Conservation (phyloP, 1,140 invertebrate genomes). For the Phymastichus coffea region DNA sequence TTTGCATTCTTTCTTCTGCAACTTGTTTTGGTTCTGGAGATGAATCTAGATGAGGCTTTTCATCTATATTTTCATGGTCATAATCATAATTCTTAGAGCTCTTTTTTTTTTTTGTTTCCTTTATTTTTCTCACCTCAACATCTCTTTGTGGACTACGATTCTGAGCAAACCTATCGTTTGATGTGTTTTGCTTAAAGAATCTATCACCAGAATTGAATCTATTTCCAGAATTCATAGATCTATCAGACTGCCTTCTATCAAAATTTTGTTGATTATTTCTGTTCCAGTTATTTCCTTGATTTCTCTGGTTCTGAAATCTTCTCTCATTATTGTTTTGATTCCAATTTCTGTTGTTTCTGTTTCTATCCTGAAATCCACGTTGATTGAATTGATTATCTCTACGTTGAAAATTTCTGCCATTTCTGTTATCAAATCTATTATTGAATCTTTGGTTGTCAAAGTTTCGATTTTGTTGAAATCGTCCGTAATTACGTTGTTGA, state of each 20-base stretch:
- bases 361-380: slow-evolving; percentile 17
- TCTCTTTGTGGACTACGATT: slow-evolving; percentile 20
- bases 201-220: slow-evolving; percentile 14
- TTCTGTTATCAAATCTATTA: slow-evolving; percentile 38
- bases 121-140: slow-evolving; percentile 7
- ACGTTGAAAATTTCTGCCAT: slow-evolving; percentile 29
- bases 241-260: slow-evolving; percentile 14
- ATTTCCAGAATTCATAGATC: slow-evolving; percentile 11
- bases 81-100: slow-evolving; percentile 10
- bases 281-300: slow-evolving; percentile 32
- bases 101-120: slow-evolving; percentile 11
- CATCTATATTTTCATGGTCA: slow-evolving; percentile 8
- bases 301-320: slow-evolving; percentile 31
- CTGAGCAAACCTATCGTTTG: slow-evolving; percentile 17
- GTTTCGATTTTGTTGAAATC: slow-evolving; percentile 24
- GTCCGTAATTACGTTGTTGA: slow-evolving; percentile 24
- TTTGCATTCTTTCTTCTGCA: slow-evolving; percentile 20
- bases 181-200: slow-evolving; percentile 20
- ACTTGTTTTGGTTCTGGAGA: slow-evolving; percentile 21
- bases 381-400: slow-evolving; percentile 29
- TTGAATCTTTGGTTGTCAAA: slow-evolving; percentile 31
- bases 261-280: slow-evolving; percentile 27
- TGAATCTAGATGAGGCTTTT: neutral
- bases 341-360: slow-evolving; percentile 31
- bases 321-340: slow-evolving; percentile 34